Conservation (phyloP, 2,888 invertebrate genomes). For the Dicranocentrus wangi region DNA sequence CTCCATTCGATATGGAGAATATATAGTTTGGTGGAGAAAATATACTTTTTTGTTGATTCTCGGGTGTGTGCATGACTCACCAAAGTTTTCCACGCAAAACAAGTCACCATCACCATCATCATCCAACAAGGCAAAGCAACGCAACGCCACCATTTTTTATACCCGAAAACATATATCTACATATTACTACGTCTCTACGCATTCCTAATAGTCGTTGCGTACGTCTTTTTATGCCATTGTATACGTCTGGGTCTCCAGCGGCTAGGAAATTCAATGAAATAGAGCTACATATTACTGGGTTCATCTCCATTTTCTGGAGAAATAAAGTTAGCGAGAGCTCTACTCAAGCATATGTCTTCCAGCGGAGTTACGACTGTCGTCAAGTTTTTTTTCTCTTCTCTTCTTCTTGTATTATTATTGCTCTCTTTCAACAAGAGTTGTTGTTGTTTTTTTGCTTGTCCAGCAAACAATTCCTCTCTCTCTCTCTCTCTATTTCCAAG, state of each 20-base stretch:
- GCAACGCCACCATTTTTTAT: background rate
- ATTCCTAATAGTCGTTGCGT: constrained; percentile 5
- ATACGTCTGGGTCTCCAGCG: too few species aligned
- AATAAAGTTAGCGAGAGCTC: background rate
- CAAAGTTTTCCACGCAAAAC: background rate
- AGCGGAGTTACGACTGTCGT: constrained; percentile 10
- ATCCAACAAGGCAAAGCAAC: too few species aligned
- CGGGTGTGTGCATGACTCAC: background rate
- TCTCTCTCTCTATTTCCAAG: background rate
- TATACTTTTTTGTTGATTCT: background rate
- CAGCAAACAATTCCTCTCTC: constrained; percentile 7
- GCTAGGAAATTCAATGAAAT: background rate
- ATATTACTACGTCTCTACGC: background rate
- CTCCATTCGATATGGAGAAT: too few species aligned
- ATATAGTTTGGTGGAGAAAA: too few species aligned
- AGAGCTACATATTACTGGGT: background rate
- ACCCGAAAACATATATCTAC: background rate
- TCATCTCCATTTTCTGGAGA: constrained; percentile 3
- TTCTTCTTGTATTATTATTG: too few species aligned
- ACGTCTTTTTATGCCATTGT: background rate
- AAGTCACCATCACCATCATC: too few species aligned
- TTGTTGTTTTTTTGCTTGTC: constrained; percentile 24
- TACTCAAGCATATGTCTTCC: background rate
- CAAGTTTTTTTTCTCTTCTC: too few species aligned
- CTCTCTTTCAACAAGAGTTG: background rate